A percentile compares a stretch with the other conserved stretches of the same genome.
phyloP scores from a whole-genome alignment of 2,113 vertebrate species.

The Morphnarchus princeps region DNA sequence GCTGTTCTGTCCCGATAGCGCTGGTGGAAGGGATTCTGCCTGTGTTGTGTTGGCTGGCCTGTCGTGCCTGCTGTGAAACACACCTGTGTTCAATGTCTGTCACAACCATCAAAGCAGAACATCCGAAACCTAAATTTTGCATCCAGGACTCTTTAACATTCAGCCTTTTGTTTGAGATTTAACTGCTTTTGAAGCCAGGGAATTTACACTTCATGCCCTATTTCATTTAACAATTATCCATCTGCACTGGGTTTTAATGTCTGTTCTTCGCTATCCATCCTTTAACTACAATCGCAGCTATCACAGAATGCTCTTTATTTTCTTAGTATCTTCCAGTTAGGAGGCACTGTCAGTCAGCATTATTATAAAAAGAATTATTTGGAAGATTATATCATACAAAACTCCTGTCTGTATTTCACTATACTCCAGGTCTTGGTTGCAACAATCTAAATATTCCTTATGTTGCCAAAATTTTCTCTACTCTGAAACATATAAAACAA shows the following conservation, averaged over 20 bases:
- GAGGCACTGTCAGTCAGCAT: background rate
- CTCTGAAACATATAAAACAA: background rate
- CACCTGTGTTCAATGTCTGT: conserved; percentile 62
- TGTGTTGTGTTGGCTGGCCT: background rate
- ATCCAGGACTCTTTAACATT: background rate
- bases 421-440: background rate
- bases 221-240: background rate
- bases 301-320: background rate
- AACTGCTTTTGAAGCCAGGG: background rate
- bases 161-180: background rate
- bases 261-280: background rate
- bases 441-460: background rate
- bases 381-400: background rate
- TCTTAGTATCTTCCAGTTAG: background rate
- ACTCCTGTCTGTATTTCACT: background rate
- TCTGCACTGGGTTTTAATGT: background rate
- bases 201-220: background rate
- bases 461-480: background rate
- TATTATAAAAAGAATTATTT: background rate
- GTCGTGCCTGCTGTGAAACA: background rate
- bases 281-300: background rate
- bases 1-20: fast-evolving
- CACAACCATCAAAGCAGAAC: conserved; percentile 65
- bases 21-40: background rate
- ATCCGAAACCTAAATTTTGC: background rate